Base-by-base conservation (phyloP, 2,888 invertebrate genomes). In the Leucania comma region DNA sequence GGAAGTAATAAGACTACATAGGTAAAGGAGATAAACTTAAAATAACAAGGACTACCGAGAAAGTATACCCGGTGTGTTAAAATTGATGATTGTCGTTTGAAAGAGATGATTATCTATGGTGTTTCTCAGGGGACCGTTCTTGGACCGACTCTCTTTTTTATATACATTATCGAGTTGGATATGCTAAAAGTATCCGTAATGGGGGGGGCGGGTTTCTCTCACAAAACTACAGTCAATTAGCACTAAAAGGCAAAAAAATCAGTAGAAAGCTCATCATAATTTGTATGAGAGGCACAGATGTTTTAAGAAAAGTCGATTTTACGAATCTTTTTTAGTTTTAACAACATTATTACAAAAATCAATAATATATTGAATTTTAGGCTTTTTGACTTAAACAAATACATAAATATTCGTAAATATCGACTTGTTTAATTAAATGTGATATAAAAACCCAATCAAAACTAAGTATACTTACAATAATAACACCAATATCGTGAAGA, bases 401-500 rank as follows among this genome's bases (percentile, higher is more conserved):
- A 48, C n/a, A 9, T 6, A 46, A 6, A 32, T 32, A 32, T 32
- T 8, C 32, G 32, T 32, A 32, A 9, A 10, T 38, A 42, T 14
- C 4, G 38, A 42, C 38, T 42, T 42, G 4, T 42, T 14, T 35
- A 14, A 42, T 14, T 42, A 14, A n/a, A n/a, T n/a, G n/a, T 20
- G 6, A 5, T 46, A 20, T 46, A 20, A 42, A 42, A 42, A 46
- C 14, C 20, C 20, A 50, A 12, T 22, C 12, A 22, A 22, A 10
- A 24, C 24, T 22, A 3, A 22, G 14, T 26, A 10, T 32, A 58
- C 78, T 58, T 35, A 76, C 75, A 5, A 65, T 59, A 35, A 76
- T 72, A 46, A 77, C 50, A 29, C 72, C 75, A 54, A 76, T 77
- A 51, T 76, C 78, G 6, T 76, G 29, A 10, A 42, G 0, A 61